Percentiles rank a stretch among this genome's conserved stretches.
Conservation (phyloP, 1,140 invertebrate genomes). For the Rhopalosiphum padi region DNA sequence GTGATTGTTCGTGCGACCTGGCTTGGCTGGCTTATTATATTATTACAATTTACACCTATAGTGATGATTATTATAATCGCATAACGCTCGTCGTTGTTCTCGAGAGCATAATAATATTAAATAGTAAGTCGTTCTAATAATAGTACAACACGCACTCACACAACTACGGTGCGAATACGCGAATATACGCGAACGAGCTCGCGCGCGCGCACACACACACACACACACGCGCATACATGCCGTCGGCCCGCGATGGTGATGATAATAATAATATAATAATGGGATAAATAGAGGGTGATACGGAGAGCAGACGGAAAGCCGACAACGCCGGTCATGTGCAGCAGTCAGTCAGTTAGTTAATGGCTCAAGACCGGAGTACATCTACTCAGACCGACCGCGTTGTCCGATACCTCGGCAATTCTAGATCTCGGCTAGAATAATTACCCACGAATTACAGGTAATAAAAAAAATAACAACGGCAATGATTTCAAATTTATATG, state of each 20-base stretch:
- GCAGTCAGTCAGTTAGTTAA: conserved; percentile 44
- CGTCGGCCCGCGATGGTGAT: neutral
- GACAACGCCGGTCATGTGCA: conserved; percentile 36
- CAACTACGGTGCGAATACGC: too few species aligned
- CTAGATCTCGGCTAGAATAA: conserved; percentile 48
- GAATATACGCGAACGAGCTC: neutral
- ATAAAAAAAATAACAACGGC: neutral
- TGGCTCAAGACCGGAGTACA: conserved; percentile 46
- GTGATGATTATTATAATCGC: neutral
- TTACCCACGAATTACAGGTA: conserved; percentile 36
- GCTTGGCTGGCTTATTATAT: neutral
- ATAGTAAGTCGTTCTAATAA: conserved; percentile 1
- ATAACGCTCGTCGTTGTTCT: neutral
- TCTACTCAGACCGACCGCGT: conserved; percentile 37
- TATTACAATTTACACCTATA: conserved; percentile 11
- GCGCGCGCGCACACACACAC: neutral
- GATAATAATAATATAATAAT: conserved; percentile 17
- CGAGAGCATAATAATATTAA: neutral
- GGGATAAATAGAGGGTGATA: conserved; percentile 38
- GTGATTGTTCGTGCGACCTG: neutral
- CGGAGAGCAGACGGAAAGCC: conserved; percentile 19
- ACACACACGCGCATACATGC: neutral
- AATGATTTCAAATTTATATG: neutral
- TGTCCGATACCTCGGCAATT: conserved; percentile 46
- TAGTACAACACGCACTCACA: neutral